These are phyloP conservation scores for Macrostomum lignano DNA, from an alignment of 1,140 invertebrate genomes.

Conservation along the genomic window DNA sequence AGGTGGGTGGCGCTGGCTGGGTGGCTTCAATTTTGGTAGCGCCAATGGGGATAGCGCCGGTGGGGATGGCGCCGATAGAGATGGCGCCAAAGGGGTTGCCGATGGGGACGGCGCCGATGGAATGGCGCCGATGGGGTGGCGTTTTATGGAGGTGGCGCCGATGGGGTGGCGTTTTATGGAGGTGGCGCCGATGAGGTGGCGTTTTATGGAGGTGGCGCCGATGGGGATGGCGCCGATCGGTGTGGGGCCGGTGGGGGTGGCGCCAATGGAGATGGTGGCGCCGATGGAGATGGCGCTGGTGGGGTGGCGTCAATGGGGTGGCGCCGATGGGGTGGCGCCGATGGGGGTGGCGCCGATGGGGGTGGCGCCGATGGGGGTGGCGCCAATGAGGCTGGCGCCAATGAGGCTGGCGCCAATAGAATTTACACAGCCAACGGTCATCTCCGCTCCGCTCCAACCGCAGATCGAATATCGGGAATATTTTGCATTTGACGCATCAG, in stretches of 20 bases:
- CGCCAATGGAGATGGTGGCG: too few species aligned
- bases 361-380: too few species aligned
- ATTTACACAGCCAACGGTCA: not conserved
- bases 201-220: too few species aligned
- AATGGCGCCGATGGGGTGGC: not conserved
- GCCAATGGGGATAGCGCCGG: not conserved
- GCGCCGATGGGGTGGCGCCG: too few species aligned
- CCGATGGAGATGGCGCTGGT: too few species aligned
- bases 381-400: not conserved
- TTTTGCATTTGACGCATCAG: conserved; percentile 4
- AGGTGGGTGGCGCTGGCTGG: conserved; percentile 11
- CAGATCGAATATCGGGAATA: conserved; percentile 3
- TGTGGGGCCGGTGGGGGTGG: too few species aligned
- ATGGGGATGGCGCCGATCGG: too few species aligned
- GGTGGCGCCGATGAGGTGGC: not conserved
- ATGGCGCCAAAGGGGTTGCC: not conserved
- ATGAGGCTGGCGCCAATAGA: not conserved
- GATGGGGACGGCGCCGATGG: not conserved
- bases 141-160: not conserved
- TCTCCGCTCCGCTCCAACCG: not conserved
- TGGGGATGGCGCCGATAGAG: not conserved
- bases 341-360: too few species aligned
- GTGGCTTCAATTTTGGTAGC: not conserved
- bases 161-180: not conserved
- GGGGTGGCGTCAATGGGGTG: too few species aligned